A percentile compares a stretch with the other conserved stretches of the same genome.
These are phyloP conservation scores for Mycteria americana DNA, from an alignment of 2,797 vertebrate genomes.

Conservation along the genomic window DNA sequence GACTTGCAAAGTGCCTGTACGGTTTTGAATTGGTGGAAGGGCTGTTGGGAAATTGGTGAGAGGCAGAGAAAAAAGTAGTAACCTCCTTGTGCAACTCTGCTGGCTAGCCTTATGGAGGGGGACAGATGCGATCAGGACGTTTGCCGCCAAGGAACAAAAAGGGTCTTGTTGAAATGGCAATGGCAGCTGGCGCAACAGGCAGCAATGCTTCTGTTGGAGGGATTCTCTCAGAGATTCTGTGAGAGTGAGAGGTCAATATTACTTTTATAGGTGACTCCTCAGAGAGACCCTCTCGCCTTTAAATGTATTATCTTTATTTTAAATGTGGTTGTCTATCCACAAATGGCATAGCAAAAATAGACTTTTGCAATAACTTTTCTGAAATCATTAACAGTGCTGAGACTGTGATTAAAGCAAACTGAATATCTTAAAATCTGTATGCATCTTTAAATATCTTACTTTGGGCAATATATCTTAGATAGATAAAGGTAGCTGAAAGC, in stretches of 20 bases:
- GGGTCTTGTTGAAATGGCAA: background rate
- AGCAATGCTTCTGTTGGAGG: background rate
- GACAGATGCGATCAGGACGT: background rate
- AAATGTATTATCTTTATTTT: background rate
- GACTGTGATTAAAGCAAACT: background rate
- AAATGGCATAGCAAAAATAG: background rate
- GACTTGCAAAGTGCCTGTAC: background rate
- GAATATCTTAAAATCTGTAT: background rate
- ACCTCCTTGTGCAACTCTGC: background rate
- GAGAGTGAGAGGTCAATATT: background rate
- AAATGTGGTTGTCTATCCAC: background rate
- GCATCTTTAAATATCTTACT: background rate
- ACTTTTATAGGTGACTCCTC: background rate
- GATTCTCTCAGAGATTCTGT: background rate
- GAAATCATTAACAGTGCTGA: background rate
- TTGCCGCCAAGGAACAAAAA: background rate
- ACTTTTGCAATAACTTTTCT: background rate
- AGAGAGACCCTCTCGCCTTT: background rate
- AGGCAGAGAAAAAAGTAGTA: background rate
- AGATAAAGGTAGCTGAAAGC: background rate
- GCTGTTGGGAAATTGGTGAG: background rate
- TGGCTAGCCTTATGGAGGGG: background rate
- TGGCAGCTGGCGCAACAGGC: background rate
- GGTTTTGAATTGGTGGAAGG: background rate
- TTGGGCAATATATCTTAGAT: background rate